These are phyloP conservation scores for Vanacampus margaritifer DNA, from an alignment of 2,113 vertebrate genomes.

Conservation along the genomic window DNA sequence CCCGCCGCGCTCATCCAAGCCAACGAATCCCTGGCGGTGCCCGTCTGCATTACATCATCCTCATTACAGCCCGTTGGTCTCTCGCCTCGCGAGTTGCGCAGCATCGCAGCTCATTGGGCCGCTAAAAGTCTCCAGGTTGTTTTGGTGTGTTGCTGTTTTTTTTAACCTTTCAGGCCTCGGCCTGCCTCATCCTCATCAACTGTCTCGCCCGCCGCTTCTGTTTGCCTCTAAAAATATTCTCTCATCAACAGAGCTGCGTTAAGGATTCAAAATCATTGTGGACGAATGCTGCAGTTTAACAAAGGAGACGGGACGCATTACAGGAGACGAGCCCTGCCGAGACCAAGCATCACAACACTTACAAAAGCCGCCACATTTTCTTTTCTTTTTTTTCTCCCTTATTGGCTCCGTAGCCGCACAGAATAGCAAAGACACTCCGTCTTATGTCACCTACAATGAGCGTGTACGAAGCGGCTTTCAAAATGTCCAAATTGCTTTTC, in stretches of 20 bases:
- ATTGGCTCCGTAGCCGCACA: not conserved
- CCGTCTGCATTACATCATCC: constrained; percentile 46
- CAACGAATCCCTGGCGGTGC: constrained; percentile 55
- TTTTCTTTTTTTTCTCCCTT: not conserved
- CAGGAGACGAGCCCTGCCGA: constrained; percentile 7
- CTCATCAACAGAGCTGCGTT: constrained; percentile 29
- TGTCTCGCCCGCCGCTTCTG: constrained; percentile 12
- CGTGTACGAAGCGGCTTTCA: constrained; percentile 28
- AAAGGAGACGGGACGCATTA: constrained; percentile 1
- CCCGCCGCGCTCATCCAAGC: constrained; percentile 48
- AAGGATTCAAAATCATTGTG: constrained; percentile 30
- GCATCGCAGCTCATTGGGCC: constrained; percentile 34
- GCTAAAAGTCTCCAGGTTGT: constrained; percentile 24
- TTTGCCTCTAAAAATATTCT: constrained; percentile 39
- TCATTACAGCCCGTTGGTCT: constrained; percentile 48
- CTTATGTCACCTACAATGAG: constrained; percentile 19
- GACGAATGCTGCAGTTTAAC: constrained; percentile 27
- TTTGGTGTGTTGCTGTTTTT: not conserved
- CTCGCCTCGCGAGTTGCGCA: constrained; percentile 30
- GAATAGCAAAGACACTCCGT: constrained; percentile 32
- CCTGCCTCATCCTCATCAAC: constrained; percentile 20
- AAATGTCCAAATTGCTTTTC: constrained; percentile 57
- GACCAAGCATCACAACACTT: constrained; percentile 25
- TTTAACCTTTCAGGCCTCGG: constrained; percentile 20
- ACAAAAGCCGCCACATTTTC: constrained; percentile 21